phyloP scores from a whole-genome alignment of 2,797 vertebrate genomes.

The Betta splendens region DNA sequence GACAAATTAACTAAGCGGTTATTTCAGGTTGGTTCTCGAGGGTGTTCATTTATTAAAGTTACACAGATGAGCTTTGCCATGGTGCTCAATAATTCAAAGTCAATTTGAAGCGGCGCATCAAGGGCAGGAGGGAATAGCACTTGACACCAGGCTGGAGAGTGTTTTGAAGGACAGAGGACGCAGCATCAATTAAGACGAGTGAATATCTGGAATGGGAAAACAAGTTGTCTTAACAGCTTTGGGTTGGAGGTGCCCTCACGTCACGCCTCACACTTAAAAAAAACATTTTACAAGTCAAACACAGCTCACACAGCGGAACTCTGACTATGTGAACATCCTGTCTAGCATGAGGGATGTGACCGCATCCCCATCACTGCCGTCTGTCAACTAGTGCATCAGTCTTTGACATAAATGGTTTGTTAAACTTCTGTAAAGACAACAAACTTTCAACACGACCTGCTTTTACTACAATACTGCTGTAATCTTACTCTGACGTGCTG shows the following conservation, averaged over 20 bases:
- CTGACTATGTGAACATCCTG: background rate
- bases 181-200: constrained; percentile 63
- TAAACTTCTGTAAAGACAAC: constrained; percentile 41
- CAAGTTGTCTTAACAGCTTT: constrained; percentile 20
- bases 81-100: constrained; percentile 69
- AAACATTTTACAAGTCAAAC: constrained; percentile 12
- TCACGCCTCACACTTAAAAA: constrained; percentile 10
- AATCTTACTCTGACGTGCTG: constrained; percentile 5
- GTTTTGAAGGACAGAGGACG: constrained; percentile 65
- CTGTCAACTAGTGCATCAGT: constrained; percentile 51
- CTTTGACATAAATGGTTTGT: constrained; percentile 64
- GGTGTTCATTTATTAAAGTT: constrained; percentile 65
- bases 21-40: constrained; percentile 63
- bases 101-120: constrained; percentile 53
- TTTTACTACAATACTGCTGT: constrained; percentile 17
- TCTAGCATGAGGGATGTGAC: constrained; percentile 35
- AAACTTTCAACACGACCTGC: constrained; percentile 55
- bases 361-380: constrained; percentile 65
- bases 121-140: constrained; percentile 48
- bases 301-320: constrained; percentile 6
- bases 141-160: constrained; percentile 44
- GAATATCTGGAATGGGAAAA: constrained; percentile 66
- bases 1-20: constrained; percentile 52
- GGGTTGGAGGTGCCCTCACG: no score
- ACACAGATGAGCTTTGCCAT: constrained; percentile 59